Percentiles rank a stretch among this genome's conserved stretches.
Conservation (phyloP, 2,797 vertebrate genomes). For the Gymnoscopelus microlampas region DNA sequence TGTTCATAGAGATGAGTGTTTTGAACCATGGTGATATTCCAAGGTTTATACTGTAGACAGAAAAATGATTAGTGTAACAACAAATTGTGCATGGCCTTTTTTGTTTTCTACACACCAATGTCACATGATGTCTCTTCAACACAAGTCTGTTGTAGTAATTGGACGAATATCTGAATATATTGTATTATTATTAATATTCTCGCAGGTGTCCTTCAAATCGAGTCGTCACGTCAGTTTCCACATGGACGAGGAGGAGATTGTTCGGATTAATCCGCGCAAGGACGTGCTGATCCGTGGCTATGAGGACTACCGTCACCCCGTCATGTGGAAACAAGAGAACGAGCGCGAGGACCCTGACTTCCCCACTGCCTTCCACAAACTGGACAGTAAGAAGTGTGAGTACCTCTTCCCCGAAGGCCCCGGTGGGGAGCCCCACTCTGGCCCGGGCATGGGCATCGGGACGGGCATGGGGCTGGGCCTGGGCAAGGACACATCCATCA, state of each 20-base stretch:
- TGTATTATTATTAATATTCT: background rate
- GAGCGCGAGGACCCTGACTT: conserved; percentile 91
- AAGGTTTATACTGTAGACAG: too few relatives aligned
- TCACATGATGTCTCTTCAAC: too few relatives aligned
- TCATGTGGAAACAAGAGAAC: conserved; percentile 93
- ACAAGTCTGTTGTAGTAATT: background rate
- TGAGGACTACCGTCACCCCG: conserved; percentile 97
- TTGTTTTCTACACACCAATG: too few relatives aligned
- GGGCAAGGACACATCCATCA: conserved; percentile 87
- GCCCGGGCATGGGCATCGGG: conserved; percentile 69
- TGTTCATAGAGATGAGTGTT: too few relatives aligned
- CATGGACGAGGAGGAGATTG: conserved; percentile 95
- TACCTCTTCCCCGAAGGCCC: conserved; percentile 90
- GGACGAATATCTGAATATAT: background rate
- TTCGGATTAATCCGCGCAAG: conserved; percentile 96
- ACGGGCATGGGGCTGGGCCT: conserved; percentile 69
- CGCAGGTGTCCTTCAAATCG: conserved; percentile 87
- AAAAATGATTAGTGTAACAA: too few relatives aligned
- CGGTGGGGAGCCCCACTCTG: conserved; percentile 82
- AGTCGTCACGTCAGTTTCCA: conserved; percentile 95
- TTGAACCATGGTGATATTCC: too few relatives aligned
- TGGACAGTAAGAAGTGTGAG: conserved; percentile 93
- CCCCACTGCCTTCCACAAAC: conserved; percentile 88
- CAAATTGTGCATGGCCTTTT: too few relatives aligned
- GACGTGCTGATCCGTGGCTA: conserved; percentile 96